phyloP scores from a whole-genome alignment of 1,140 invertebrate genomes.

The Coboldia fuscipes region DNA sequence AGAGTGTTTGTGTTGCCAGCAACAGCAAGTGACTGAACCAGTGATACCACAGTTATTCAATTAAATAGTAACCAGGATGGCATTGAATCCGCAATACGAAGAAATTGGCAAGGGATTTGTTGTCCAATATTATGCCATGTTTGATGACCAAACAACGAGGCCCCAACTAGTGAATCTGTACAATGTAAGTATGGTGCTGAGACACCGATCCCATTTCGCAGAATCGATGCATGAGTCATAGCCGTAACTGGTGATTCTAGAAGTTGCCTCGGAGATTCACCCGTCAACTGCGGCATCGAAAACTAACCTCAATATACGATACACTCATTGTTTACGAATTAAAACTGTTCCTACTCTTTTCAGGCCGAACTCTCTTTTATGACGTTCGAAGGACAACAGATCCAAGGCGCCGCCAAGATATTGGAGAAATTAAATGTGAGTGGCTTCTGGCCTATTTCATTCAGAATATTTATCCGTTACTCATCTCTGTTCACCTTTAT shows the following conservation, averaged over 20 bases:
- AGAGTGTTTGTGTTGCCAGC: no score
- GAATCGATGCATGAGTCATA: background rate
- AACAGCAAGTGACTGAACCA: no score
- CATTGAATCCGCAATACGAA: slow-evolving; percentile 73
- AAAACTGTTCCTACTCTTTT: slow-evolving; percentile 15
- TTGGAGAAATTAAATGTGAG: slow-evolving; percentile 85
- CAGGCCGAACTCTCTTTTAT: slow-evolving; percentile 80
- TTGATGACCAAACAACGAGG: slow-evolving; percentile 68
- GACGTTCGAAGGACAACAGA: slow-evolving; percentile 84
- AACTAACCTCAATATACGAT: background rate
- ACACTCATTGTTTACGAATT: background rate
- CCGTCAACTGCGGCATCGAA: no score
- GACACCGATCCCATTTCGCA: background rate
- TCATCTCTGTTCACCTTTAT: slow-evolving; percentile 6
- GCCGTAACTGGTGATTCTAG: no score
- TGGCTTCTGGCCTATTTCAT: slow-evolving; percentile 8
- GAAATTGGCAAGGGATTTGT: slow-evolving; percentile 83
- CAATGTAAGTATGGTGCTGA: slow-evolving; percentile 47
- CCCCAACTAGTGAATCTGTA: slow-evolving; percentile 71
- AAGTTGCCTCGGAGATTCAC: no score
- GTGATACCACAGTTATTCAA: no score
- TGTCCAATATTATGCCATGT: slow-evolving; percentile 76
- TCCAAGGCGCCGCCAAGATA: slow-evolving; percentile 79
- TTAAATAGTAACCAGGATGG: slow-evolving; percentile 34
- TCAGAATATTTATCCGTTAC: background rate